A percentile compares a stretch with the other conserved stretches of the same genome.
These are phyloP conservation scores for Chaetogeoica ovagalla DNA, from an alignment of 2,888 invertebrate genomes.

Conservation along the genomic window DNA sequence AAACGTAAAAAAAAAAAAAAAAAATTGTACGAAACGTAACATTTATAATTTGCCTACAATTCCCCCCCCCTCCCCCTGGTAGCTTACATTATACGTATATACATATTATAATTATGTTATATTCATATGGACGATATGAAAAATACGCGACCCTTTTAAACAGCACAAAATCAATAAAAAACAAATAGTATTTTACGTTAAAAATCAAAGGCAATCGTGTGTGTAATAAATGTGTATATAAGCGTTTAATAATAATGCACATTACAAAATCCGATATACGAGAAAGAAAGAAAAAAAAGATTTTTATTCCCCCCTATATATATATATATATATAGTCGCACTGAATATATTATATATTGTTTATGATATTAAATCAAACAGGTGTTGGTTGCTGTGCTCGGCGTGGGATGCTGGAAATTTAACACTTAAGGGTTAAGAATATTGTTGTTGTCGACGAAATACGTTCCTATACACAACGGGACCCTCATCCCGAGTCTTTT, in stretches of 20 bases:
- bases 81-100: too few species aligned
- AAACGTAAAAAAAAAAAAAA: too few species aligned
- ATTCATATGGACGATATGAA: too few species aligned
- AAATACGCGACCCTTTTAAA: too few species aligned
- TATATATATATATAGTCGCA: too few species aligned
- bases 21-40: too few species aligned
- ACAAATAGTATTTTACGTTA: not conserved
- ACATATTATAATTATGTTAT: too few species aligned
- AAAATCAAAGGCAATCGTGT: not conserved
- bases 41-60: too few species aligned
- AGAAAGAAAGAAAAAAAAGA: not conserved
- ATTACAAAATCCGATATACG: not conserved
- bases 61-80: too few species aligned
- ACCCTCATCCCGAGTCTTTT: slow-evolving; percentile 37
- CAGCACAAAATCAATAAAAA: not conserved
- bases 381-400: slow-evolving; percentile 33
- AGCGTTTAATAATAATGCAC: not conserved
- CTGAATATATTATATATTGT: not conserved
- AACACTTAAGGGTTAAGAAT: slow-evolving; percentile 37
- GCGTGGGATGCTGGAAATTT: slow-evolving; percentile 30
- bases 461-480: slow-evolving; percentile 15
- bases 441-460: slow-evolving; percentile 17
- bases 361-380: slow-evolving; percentile 16
- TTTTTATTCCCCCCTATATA: not conserved
- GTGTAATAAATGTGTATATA: not conserved